phyloP scores from a whole-genome alignment of 2,113 vertebrate genomes.

The Rhynchopsitta pachyrhyncha region DNA sequence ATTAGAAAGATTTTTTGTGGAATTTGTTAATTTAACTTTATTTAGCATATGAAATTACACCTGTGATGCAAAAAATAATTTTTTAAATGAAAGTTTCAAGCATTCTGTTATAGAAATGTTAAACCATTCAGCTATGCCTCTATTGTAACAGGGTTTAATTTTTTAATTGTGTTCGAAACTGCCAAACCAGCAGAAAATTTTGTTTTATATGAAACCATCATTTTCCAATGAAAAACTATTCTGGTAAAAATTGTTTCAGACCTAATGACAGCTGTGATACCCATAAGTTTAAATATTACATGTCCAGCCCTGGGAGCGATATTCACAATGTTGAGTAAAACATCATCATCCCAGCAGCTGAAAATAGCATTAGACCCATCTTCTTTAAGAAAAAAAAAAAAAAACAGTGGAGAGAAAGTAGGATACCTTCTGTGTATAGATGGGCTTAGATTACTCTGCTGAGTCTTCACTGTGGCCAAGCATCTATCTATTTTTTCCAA shows the following conservation, averaged over 20 bases:
- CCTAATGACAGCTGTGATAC: background rate
- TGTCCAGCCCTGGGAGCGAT: background rate
- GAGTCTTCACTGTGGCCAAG: background rate
- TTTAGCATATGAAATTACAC: background rate
- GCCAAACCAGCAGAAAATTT: background rate
- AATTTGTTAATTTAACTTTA: background rate
- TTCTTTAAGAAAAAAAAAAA: background rate
- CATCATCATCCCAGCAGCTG: background rate
- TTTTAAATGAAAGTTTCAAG: background rate
- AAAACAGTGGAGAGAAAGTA: background rate
- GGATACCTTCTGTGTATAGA: background rate
- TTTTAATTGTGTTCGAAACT: background rate
- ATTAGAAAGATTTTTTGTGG: background rate
- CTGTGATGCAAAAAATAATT: background rate
- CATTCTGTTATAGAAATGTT: background rate
- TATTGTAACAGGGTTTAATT: background rate
- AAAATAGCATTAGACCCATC: rapidly evolving
- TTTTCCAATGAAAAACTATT: background rate
- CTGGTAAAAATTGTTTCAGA: background rate
- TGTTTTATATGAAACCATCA: background rate
- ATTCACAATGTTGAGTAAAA: background rate
- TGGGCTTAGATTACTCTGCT: background rate
- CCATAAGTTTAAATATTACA: background rate
- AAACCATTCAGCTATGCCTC: background rate
- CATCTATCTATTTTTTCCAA: background rate